phyloP scores from a whole-genome alignment of 2,888 invertebrate genomes.

The Vesta saturnalis region DNA sequence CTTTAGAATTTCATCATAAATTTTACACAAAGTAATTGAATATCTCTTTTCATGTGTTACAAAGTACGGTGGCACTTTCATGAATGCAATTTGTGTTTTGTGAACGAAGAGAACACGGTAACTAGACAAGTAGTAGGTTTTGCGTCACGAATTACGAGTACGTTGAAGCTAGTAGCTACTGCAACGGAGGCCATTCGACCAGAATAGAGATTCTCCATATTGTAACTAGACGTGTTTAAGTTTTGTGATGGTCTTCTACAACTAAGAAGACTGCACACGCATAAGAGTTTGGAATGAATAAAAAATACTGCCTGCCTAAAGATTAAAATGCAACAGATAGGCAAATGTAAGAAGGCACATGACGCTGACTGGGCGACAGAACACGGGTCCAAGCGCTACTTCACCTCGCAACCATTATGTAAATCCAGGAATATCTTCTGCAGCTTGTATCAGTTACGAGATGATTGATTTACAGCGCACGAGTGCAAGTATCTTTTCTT shows the following conservation, averaged over 20 bases:
- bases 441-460: conserved; percentile 51
- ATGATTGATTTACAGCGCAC: conserved; percentile 54
- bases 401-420: conserved; percentile 52
- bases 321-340: conserved; percentile 45
- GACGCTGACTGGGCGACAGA: conserved; percentile 44
- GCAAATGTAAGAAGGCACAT: conserved; percentile 50
- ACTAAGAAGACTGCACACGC: conserved; percentile 35
- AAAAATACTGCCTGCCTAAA: conserved; percentile 32
- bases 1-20: background rate
- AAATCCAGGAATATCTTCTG: conserved; percentile 50
- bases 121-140: conserved; percentile 40
- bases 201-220: conserved; percentile 21
- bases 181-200: conserved; percentile 31
- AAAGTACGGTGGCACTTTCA: conserved; percentile 48
- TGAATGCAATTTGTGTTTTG: conserved; percentile 48
- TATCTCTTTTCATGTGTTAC: no score
- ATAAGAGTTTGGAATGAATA: conserved; percentile 33
- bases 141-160: conserved; percentile 36
- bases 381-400: conserved; percentile 47
- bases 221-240: conserved; percentile 8
- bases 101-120: conserved; percentile 39
- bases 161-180: conserved; percentile 25
- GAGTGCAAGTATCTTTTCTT: conserved; percentile 40
- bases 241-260: conserved; percentile 26
- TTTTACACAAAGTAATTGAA: background rate